Evolutionary conservation across 1,140 invertebrate species (phyloP).

Genomic region (Samia ricini): DNA sequence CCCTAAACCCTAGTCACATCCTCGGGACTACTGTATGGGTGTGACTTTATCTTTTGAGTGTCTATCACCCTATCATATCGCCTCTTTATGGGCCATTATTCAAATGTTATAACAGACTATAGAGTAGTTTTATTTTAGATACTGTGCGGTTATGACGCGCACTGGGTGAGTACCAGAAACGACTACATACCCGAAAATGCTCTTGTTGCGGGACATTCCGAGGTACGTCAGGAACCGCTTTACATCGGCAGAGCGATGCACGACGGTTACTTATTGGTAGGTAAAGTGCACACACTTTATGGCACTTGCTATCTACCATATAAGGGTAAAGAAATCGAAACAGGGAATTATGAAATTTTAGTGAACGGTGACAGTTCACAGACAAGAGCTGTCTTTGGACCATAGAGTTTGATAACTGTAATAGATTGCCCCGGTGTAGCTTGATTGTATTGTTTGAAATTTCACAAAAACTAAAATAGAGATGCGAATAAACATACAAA

Average conservation of each 20-base stretch:
- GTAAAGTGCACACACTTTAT: slow-evolving; percentile 77
- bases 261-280: slow-evolving; percentile 81
- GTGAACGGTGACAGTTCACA: slow-evolving; percentile 1
- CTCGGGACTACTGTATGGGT: too few relatives aligned
- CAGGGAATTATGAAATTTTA: slow-evolving; percentile 26
- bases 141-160: slow-evolving; percentile 33
- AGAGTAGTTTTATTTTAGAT: slow-evolving; percentile 30
- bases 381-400: neutral
- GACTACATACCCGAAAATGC: slow-evolving; percentile 83
- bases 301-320: slow-evolving; percentile 84
- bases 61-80: too few relatives aligned
- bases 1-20: too few relatives aligned
- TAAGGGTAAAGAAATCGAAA: slow-evolving; percentile 80
- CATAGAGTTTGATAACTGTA: too few relatives aligned
- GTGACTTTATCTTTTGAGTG: neutral
- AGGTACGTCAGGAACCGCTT: slow-evolving; percentile 81
- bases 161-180: slow-evolving; percentile 81
- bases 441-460: too few relatives aligned
- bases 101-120: neutral
- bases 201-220: slow-evolving; percentile 81
- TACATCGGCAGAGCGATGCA: slow-evolving; percentile 82
- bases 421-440: too few relatives aligned
- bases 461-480: too few relatives aligned
- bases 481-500: too few relatives aligned
- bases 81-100: too few relatives aligned